Evolutionary conservation across 2,113 vertebrate species (phyloP).

Genomic region (Myotis brandtii): DNA sequence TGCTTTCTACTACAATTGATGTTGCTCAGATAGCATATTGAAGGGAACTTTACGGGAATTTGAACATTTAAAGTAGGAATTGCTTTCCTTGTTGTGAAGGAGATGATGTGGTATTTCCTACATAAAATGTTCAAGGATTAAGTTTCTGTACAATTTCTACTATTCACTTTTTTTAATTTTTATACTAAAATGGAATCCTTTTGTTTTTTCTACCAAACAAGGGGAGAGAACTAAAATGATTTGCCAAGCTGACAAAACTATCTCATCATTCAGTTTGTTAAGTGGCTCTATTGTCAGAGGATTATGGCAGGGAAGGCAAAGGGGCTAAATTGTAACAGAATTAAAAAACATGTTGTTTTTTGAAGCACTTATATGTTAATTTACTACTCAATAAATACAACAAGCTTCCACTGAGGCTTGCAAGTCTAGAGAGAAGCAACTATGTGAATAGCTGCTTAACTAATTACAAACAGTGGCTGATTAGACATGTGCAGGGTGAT

Average conservation of each 20-base stretch:
- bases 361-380: conserved; percentile 79
- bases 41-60: not conserved
- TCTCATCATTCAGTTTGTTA: conserved; percentile 72
- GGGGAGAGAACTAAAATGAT: not conserved
- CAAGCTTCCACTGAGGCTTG: conserved; percentile 72
- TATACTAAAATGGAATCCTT: not conserved
- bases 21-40: not conserved
- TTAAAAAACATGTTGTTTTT: conserved; percentile 75
- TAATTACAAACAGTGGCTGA: conserved; percentile 78
- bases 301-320: conserved; percentile 46
- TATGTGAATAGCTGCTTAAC: conserved; percentile 70
- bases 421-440: conserved; percentile 63
- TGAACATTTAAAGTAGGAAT: not conserved
- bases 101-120: not conserved
- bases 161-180: not conserved
- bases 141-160: not conserved
- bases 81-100: conserved; percentile 30
- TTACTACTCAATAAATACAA: conserved; percentile 81
- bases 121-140: not conserved
- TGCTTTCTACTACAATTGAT: not conserved
- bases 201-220: conserved; percentile 24
- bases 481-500: conserved; percentile 74
- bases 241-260: conserved; percentile 25
- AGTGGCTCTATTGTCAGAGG: not conserved
- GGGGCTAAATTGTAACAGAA: conserved; percentile 73